A percentile compares a stretch with the other conserved stretches of the same genome.
These are phyloP conservation scores for Dioctria rufipes DNA, from an alignment of 2,888 invertebrate species.

Conservation along the genomic window DNA sequence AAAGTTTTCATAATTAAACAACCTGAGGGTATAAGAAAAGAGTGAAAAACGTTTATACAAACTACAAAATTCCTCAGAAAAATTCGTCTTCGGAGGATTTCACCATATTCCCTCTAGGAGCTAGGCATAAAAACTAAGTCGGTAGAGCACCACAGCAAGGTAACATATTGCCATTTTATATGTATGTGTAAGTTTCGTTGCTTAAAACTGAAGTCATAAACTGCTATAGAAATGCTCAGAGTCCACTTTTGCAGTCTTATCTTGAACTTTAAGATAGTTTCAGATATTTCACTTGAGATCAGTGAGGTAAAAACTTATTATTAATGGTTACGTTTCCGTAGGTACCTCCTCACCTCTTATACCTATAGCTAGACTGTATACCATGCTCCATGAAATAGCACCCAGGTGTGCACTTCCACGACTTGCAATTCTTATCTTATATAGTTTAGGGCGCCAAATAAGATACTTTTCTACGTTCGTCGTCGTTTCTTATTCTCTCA, in stretches of 20 bases:
- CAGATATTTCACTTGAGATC: constrained; percentile 38
- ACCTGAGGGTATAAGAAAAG: no score
- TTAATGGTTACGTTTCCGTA: constrained; percentile 38
- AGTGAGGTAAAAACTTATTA: constrained; percentile 47
- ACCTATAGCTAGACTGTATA: not conserved
- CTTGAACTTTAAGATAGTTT: constrained; percentile 41
- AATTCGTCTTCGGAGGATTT: no score
- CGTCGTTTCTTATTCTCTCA: constrained; percentile 24
- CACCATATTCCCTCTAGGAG: no score
- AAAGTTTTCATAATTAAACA: no score
- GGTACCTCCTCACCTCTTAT: no score
- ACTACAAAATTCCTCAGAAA: no score
- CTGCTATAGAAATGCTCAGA: constrained; percentile 2
- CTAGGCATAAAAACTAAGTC: no score
- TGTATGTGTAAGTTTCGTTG: not conserved
- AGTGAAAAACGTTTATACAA: no score
- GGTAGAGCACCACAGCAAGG: not conserved
- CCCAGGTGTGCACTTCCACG: constrained; percentile 35
- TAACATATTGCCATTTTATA: constrained; percentile 18
- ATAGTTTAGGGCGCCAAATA: constrained; percentile 20
- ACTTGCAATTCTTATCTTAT: constrained; percentile 32
- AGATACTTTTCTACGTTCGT: constrained; percentile 16
- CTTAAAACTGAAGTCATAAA: constrained; percentile 23
- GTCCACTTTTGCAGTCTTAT: constrained; percentile 7
- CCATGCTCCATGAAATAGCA: constrained; percentile 15